Conservation (phyloP, 2,797 vertebrate genomes). For the Notamacropus eugenii region DNA sequence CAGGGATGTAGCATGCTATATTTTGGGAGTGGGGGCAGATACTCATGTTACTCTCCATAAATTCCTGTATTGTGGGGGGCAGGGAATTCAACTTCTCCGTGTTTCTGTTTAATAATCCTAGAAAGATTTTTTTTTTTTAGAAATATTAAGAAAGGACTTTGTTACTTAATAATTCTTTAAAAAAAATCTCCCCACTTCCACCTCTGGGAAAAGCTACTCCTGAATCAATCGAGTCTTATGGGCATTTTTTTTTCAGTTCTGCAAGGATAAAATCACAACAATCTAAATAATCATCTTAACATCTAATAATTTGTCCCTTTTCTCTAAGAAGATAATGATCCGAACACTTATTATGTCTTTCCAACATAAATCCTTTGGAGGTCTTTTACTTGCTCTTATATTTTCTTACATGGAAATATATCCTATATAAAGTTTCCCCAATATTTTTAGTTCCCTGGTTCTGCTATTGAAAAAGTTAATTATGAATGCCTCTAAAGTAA, state of each 20-base stretch:
- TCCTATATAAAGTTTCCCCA: background rate
- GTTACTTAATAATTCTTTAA: background rate
- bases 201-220: background rate
- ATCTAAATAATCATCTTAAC: constrained; percentile 17
- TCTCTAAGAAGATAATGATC: constrained; percentile 19
- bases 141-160: too few species aligned
- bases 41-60: background rate
- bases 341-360: background rate
- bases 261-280: constrained; percentile 22
- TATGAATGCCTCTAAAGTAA: background rate
- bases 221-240: background rate
- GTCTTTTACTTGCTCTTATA: background rate
- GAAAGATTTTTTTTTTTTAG: too few species aligned
- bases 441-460: background rate
- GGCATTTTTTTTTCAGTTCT: constrained; percentile 20
- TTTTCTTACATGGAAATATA: background rate
- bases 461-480: background rate
- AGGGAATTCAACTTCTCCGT: background rate
- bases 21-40: background rate
- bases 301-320: constrained; percentile 7
- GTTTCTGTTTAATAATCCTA: background rate
- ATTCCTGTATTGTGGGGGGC: background rate
- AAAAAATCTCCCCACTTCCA: background rate
- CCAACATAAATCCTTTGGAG: background rate
- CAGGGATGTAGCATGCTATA: background rate